phyloP scores from a whole-genome alignment of 2,113 vertebrate genomes.

The Propithecus coquereli region DNA sequence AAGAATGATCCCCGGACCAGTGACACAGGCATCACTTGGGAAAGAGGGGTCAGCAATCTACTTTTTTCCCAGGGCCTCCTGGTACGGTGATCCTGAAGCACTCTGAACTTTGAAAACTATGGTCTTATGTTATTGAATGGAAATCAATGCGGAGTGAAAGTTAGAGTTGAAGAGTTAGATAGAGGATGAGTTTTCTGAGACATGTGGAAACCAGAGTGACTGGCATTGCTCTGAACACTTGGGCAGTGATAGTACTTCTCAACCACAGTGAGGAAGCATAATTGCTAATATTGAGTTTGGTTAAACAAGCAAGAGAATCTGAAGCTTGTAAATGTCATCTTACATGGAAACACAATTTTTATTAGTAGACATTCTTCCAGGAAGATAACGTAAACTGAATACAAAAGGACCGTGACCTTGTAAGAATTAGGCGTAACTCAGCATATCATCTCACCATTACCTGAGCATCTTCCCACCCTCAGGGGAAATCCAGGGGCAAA shows the following conservation, averaged over 20 bases:
- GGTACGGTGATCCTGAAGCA: not conserved
- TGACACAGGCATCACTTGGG: not conserved
- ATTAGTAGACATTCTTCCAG: not conserved
- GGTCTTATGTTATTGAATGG: not conserved
- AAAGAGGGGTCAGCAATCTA: not conserved
- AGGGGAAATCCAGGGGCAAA: not conserved
- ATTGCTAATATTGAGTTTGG: not conserved
- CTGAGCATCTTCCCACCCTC: not conserved
- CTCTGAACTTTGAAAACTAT: not conserved
- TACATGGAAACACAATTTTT: not conserved
- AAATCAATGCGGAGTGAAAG: not conserved
- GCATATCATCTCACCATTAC: not conserved
- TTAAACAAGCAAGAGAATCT: not conserved
- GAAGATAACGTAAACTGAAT: not conserved
- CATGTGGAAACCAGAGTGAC: not conserved
- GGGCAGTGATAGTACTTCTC: not conserved
- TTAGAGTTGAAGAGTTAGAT: not conserved
- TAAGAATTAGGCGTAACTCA: not conserved
- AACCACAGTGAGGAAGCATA: not conserved
- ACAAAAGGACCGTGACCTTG: not conserved
- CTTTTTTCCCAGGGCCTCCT: not conserved
- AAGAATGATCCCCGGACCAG: too few species aligned
- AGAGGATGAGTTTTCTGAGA: not conserved
- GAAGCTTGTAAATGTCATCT: not conserved
- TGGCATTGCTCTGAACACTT: not conserved